A percentile compares a stretch with the other conserved stretches of the same genome.
Conservation (phyloP, 2,888 invertebrate genomes). For the Tetragnatha montana region DNA sequence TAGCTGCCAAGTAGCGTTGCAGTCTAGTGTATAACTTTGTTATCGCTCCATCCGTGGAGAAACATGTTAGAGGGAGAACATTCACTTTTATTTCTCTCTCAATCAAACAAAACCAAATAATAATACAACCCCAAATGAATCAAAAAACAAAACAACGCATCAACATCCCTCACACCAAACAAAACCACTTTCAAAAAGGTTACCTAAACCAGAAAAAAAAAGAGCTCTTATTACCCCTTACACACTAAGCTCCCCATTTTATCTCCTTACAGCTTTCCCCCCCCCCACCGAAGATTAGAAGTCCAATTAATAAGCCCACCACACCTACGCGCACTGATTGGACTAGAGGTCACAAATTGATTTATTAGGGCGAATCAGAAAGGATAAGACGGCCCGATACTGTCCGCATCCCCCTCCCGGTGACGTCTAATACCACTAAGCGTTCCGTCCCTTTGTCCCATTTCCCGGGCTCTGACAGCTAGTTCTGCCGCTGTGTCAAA, state of each 20-base stretch:
- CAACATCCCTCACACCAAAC: too few relatives aligned
- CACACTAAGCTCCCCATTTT: neutral
- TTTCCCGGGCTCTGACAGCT: slow-evolving; percentile 49
- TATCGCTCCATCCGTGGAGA: too few relatives aligned
- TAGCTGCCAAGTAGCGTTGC: too few relatives aligned
- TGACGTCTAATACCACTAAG: slow-evolving; percentile 46
- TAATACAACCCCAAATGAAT: too few relatives aligned
- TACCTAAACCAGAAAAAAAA: too few relatives aligned
- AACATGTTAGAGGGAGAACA: too few relatives aligned
- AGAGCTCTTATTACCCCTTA: too few relatives aligned
- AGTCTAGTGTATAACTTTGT: too few relatives aligned
- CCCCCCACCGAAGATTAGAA: slow-evolving; percentile 2
- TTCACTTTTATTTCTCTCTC: too few relatives aligned
- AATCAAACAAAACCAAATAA: too few relatives aligned
- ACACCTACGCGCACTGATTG: slow-evolving; percentile 27
- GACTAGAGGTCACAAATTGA: slow-evolving; percentile 60
- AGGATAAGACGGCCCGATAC: slow-evolving; percentile 44
- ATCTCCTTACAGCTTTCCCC: neutral
- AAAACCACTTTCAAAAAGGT: too few relatives aligned
- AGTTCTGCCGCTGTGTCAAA: slow-evolving; percentile 29
- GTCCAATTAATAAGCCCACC: slow-evolving; percentile 34
- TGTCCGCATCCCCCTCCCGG: slow-evolving; percentile 39
- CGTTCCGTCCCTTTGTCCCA: slow-evolving; percentile 32
- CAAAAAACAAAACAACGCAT: too few relatives aligned
- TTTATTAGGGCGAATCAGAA: slow-evolving; percentile 46